A percentile compares a stretch with the other conserved stretches of the same genome.
Conservation (phyloP, 2,113 vertebrate species). For the Oreotrochilus melanogaster region DNA sequence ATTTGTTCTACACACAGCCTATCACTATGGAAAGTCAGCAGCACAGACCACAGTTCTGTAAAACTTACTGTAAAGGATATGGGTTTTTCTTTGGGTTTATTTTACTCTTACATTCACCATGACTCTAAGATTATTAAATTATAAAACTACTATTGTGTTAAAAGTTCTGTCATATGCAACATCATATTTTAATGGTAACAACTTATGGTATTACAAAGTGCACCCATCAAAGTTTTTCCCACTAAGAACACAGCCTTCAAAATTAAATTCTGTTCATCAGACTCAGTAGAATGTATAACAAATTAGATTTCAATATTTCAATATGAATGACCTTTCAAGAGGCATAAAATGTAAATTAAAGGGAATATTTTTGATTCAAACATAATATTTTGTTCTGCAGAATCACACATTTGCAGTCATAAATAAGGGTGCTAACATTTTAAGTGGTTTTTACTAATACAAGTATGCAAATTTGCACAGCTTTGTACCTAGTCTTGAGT, state of each 20-base stretch:
- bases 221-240: neutral
- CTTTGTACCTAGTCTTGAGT: neutral
- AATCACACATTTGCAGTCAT: slow-evolving; percentile 17
- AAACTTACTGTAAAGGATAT: neutral
- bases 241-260: neutral
- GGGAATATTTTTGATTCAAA: slow-evolving; percentile 29
- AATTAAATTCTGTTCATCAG: neutral
- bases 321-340: neutral
- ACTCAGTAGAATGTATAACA: slow-evolving; percentile 8
- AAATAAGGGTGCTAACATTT: slow-evolving; percentile 33
- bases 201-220: neutral
- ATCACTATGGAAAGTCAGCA: neutral
- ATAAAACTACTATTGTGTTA: neutral
- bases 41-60: neutral
- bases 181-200: neutral
- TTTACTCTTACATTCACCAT: neutral
- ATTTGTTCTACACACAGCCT: neutral
- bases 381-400: slow-evolving; percentile 41
- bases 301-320: slow-evolving; percentile 42
- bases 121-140: neutral
- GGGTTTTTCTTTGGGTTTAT: neutral
- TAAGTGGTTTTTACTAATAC: slow-evolving; percentile 30
- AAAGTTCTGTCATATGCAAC: neutral
- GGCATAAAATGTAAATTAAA: slow-evolving; percentile 18
- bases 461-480: slow-evolving; percentile 13